Evolutionary conservation across 2,113 vertebrate genomes (phyloP).

Genomic region (Oriolus oriolus): DNA sequence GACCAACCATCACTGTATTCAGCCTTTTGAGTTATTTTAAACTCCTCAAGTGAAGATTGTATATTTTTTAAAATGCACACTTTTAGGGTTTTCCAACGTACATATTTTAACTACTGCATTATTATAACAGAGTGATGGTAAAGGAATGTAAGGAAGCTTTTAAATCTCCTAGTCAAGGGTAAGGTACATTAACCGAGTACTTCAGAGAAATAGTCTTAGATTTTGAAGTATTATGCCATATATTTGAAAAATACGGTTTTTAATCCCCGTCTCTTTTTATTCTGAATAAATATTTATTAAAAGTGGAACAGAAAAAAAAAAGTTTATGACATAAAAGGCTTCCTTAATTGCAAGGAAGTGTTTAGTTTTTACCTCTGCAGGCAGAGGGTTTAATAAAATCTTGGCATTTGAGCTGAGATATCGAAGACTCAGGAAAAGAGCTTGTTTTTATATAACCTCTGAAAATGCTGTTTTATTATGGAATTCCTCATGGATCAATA

Average conservation of each 20-base stretch:
- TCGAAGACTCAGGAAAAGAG: background rate
- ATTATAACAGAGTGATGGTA: background rate
- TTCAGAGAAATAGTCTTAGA: background rate
- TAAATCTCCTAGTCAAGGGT: background rate
- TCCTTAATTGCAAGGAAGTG: background rate
- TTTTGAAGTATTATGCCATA: background rate
- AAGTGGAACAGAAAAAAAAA: background rate
- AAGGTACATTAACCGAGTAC: background rate
- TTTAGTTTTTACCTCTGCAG: background rate
- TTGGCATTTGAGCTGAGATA: background rate
- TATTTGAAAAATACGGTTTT: background rate
- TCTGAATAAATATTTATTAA: background rate
- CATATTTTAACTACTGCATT: background rate
- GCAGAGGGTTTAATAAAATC: background rate
- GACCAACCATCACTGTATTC: background rate
- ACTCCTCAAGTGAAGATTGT: background rate
- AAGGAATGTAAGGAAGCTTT: background rate
- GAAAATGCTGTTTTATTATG: background rate
- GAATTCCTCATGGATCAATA: background rate
- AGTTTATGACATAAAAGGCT: background rate
- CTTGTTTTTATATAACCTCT: background rate
- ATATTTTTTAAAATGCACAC: background rate
- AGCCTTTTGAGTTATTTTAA: background rate
- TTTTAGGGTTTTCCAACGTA: background rate
- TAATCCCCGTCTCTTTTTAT: background rate